Conservation (phyloP, 2,797 vertebrate genomes). For the Molossus alvarezi region DNA sequence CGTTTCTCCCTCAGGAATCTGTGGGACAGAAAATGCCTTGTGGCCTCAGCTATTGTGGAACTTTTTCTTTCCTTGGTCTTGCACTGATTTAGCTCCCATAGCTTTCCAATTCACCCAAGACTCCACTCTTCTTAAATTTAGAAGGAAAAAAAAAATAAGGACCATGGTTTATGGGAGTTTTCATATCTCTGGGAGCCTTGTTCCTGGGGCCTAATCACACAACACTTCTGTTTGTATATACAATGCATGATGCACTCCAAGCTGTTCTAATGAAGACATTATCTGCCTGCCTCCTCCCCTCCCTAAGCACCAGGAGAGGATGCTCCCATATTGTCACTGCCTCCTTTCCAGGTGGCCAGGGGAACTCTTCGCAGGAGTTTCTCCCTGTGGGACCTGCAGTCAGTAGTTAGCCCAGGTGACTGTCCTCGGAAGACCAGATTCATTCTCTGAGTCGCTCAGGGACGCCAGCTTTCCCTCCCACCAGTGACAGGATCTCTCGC, state of each 20-base stretch:
- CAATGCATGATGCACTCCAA: background rate
- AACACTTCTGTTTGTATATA: conserved; percentile 25
- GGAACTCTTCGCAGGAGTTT: conserved; percentile 55
- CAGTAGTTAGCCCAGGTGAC: conserved; percentile 69
- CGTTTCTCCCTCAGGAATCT: background rate
- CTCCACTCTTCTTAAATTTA: background rate
- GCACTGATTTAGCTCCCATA: conserved; percentile 22
- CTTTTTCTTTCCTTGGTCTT: conserved; percentile 48
- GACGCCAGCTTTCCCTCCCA: background rate
- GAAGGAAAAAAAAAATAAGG: background rate
- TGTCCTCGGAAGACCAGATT: background rate
- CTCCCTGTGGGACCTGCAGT: conserved; percentile 60
- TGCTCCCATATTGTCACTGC: conserved; percentile 49
- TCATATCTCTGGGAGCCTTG: background rate
- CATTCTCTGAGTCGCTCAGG: background rate
- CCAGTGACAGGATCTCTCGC: background rate
- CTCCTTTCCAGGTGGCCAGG: conserved; percentile 83
- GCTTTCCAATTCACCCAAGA: background rate
- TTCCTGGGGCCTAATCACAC: conserved; percentile 25
- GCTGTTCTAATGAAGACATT: conserved; percentile 72
- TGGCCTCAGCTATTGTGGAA: conserved; percentile 25
- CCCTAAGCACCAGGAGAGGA: background rate
- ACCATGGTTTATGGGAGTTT: background rate
- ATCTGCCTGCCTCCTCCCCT: conserved; percentile 12
- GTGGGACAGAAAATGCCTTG: conserved; percentile 43